These are phyloP conservation scores for Myotis vivesi DNA, from an alignment of 2,797 vertebrate species.

Conservation along the genomic window DNA sequence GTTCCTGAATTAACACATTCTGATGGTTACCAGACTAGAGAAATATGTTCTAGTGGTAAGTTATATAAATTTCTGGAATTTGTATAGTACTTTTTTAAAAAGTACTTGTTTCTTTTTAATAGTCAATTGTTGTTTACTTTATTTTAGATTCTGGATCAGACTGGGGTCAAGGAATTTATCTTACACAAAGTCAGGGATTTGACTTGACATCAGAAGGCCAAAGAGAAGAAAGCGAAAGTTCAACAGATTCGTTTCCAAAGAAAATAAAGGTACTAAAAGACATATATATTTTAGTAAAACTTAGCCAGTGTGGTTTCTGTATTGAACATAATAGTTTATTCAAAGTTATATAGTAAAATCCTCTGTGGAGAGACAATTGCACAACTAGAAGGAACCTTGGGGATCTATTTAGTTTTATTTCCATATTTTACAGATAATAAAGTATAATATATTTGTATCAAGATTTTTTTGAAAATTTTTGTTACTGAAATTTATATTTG, in stretches of 20 bases:
- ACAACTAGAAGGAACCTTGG: background rate
- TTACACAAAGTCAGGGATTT: constrained; percentile 87
- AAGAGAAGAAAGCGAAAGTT: constrained; percentile 86
- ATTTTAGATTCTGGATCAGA: constrained; percentile 93
- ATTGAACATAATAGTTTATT: background rate
- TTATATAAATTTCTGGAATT: constrained; percentile 39
- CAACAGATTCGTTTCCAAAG: constrained; percentile 89
- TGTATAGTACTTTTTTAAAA: constrained; percentile 25
- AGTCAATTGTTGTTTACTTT: constrained; percentile 63
- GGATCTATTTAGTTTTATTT: background rate
- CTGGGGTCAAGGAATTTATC: constrained; percentile 91
- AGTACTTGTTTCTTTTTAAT: constrained; percentile 11
- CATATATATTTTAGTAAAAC: constrained; percentile 1
- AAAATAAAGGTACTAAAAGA: constrained; percentile 91
- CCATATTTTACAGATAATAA: constrained; percentile 4
- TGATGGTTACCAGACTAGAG: constrained; percentile 86
- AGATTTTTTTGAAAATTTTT: background rate
- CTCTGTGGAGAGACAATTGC: background rate
- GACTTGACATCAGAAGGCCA: constrained; percentile 88
- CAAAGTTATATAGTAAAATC: background rate
- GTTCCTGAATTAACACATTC: constrained; percentile 82
- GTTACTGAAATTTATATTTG: background rate
- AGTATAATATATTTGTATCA: background rate
- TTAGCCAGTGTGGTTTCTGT: background rate
- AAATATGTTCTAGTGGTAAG: constrained; percentile 93